Conservation (phyloP, 2,797 vertebrate species). For the Pteronotus mesoamericanus region DNA sequence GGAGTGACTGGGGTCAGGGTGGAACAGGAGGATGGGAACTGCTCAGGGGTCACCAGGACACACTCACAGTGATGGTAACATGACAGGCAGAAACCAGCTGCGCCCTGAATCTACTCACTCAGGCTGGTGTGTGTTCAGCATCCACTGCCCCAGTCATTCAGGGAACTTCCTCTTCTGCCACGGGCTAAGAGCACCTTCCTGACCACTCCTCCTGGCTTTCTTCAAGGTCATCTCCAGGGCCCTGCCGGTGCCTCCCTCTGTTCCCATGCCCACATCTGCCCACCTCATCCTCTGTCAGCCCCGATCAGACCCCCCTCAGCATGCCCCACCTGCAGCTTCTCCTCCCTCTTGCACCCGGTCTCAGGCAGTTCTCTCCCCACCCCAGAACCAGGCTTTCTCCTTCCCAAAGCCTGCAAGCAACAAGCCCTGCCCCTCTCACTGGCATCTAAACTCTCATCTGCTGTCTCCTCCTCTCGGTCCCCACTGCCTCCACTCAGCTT, state of each 20-base stretch:
- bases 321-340: not conserved
- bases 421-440: not conserved
- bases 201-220: too few relatives aligned
- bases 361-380: not conserved
- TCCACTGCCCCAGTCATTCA: not conserved
- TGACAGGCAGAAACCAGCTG: not conserved
- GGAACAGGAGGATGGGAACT: not conserved
- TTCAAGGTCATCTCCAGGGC: not conserved
- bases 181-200: too few relatives aligned
- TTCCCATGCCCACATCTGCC: not conserved
- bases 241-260: not conserved
- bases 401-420: not conserved
- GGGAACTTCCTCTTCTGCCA: not conserved
- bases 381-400: not conserved
- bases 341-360: not conserved
- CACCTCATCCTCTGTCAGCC: not conserved
- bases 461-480: not conserved
- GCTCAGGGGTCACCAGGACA: not conserved
- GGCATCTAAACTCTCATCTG: not conserved
- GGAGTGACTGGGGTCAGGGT: not conserved
- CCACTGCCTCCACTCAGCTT: not conserved
- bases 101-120: not conserved
- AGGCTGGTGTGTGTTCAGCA: not conserved
- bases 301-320: not conserved
- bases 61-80: not conserved